Conservation (phyloP, 1,140 invertebrate genomes). For the Zaprionus taronus region DNA sequence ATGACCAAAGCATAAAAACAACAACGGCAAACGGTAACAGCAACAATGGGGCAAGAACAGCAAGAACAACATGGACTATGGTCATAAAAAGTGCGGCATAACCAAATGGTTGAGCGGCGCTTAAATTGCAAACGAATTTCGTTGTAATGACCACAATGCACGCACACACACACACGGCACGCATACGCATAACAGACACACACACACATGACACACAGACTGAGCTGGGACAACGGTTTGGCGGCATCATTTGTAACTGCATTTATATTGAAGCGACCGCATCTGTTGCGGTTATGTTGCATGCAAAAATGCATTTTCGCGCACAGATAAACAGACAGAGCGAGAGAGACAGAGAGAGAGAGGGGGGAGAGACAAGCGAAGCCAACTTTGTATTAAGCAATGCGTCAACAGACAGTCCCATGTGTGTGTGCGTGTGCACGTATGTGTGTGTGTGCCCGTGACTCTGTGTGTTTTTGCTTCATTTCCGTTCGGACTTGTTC, state of each 20-base stretch:
- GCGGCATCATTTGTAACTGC: slow-evolving; percentile 75
- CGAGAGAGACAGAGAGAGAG: slow-evolving; percentile 50
- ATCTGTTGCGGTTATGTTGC: slow-evolving; percentile 82
- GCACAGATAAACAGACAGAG: slow-evolving; percentile 75
- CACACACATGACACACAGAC: slow-evolving; percentile 1
- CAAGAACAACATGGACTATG: slow-evolving; percentile 36
- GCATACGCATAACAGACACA: slow-evolving; percentile 12
- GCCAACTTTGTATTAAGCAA: slow-evolving; percentile 64
- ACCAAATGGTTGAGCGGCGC: slow-evolving; percentile 9
- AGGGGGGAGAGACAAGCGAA: slow-evolving; percentile 34
- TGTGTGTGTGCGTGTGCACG: background rate
- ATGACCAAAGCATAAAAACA: slow-evolving; percentile 75
- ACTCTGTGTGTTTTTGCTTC: slow-evolving; percentile 50
- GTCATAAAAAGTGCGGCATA: slow-evolving; percentile 61
- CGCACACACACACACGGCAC: slow-evolving; percentile 34
- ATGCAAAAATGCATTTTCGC: slow-evolving; percentile 82
- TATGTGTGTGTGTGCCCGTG: slow-evolving; percentile 3
- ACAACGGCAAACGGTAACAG: slow-evolving; percentile 5
- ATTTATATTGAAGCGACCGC: slow-evolving; percentile 83
- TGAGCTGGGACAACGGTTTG: slow-evolving; percentile 24
- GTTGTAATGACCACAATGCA: slow-evolving; percentile 75
- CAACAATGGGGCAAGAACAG: slow-evolving; percentile 30
- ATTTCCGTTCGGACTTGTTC: slow-evolving; percentile 66
- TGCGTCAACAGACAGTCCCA: slow-evolving; percentile 30
- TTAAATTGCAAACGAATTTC: slow-evolving; percentile 71